These are phyloP conservation scores for Lapara coniferarum DNA, from an alignment of 2,888 invertebrate genomes.

Conservation along the genomic window DNA sequence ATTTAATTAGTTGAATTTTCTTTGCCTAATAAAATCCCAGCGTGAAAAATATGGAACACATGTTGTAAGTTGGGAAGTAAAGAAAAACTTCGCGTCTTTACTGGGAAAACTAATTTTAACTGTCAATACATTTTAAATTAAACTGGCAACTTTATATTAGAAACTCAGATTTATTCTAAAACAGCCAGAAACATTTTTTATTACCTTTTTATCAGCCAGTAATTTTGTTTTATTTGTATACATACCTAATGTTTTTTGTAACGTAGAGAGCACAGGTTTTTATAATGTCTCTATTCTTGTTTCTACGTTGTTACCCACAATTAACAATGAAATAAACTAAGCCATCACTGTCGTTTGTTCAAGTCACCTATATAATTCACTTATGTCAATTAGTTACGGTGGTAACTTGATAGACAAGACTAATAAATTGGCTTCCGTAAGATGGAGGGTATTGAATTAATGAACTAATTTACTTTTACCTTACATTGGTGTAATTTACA, in stretches of 20 bases:
- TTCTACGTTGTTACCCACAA: too few species aligned
- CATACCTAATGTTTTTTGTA: too few species aligned
- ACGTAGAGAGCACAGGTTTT: too few species aligned
- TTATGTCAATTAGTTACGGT: conserved; percentile 5
- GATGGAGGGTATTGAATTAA: background rate
- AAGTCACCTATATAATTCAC: background rate
- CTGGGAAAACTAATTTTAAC: conserved; percentile 21
- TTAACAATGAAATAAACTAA: background rate
- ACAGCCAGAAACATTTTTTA: background rate
- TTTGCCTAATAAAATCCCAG: background rate
- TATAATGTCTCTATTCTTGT: too few species aligned
- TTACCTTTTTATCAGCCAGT: background rate
- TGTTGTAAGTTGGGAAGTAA: conserved; percentile 1
- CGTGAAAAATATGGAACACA: background rate
- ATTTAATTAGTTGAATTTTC: background rate
- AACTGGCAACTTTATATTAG: background rate
- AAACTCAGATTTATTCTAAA: background rate
- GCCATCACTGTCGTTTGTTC: background rate
- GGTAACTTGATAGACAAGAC: background rate
- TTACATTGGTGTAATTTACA: background rate
- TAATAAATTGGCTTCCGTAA: background rate
- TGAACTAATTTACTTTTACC: background rate
- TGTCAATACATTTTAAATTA: conserved; percentile 6
- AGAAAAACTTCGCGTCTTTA: conserved; percentile 6
- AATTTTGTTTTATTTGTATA: too few species aligned